Percentiles rank a stretch among this genome's conserved stretches.
Evolutionary conservation across 2,888 invertebrate species (phyloP).

Genomic region (Herminia tarsipennalis): DNA sequence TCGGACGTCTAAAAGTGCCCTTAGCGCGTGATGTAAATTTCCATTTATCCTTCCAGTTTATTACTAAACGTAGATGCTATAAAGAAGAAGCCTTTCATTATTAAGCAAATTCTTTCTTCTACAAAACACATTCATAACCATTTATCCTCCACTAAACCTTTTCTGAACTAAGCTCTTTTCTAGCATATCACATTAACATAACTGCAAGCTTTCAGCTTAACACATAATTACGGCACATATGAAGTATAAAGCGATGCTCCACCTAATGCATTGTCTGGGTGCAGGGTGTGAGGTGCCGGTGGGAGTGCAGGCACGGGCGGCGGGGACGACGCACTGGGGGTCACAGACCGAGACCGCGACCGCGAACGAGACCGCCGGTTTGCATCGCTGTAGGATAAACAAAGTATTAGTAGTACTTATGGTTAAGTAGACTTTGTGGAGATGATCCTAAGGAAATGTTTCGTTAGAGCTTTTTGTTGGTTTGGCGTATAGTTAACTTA

Average conservation of each 20-base stretch:
- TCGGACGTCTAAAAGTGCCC: too few relatives aligned
- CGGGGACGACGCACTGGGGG: constrained; percentile 70
- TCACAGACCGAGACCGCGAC: constrained; percentile 78
- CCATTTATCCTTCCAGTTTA: too few relatives aligned
- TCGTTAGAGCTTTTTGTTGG: background rate
- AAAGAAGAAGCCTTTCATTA: too few relatives aligned
- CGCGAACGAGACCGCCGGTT: constrained; percentile 62
- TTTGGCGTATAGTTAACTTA: background rate
- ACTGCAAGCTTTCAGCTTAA: constrained; percentile 1
- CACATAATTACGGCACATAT: constrained; percentile 5
- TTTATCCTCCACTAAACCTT: too few relatives aligned
- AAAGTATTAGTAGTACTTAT: constrained; percentile 7
- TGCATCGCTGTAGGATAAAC: constrained; percentile 39
- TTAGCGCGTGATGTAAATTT: too few relatives aligned
- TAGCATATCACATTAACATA: background rate
- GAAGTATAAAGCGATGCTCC: constrained; percentile 40
- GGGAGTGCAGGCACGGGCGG: constrained; percentile 66
- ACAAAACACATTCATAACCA: too few relatives aligned
- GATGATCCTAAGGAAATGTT: constrained; percentile 8
- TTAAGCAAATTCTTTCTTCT: too few relatives aligned
- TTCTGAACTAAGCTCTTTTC: background rate
- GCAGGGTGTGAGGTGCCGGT: constrained; percentile 77
- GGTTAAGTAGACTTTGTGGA: constrained; percentile 6
- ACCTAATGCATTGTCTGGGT: constrained; percentile 82
- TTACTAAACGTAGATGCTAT: too few relatives aligned